Evolutionary conservation across 2,888 invertebrate species (phyloP).

Genomic region (Rugalucina vietnamica): DNA sequence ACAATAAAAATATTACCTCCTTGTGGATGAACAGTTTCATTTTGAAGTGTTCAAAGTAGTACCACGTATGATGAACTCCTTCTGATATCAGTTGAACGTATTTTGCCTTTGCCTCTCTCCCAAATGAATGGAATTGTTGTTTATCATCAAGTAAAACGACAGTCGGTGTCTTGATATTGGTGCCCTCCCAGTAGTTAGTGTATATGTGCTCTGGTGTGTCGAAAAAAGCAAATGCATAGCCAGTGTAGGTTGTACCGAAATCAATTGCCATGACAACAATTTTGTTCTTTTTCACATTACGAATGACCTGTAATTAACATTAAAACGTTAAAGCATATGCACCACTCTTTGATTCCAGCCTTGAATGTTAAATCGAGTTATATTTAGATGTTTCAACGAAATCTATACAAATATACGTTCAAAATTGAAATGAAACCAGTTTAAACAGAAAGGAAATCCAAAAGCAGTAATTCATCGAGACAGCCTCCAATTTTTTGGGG

Average conservation of each 20-base stretch:
- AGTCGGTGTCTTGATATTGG: slow-evolving; percentile 34
- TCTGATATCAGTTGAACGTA: slow-evolving; percentile 20
- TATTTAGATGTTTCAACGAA: too few species aligned
- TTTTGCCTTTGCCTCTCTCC: slow-evolving; percentile 11
- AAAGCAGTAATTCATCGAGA: too few species aligned
- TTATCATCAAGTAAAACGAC: slow-evolving; percentile 26
- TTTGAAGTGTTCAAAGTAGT: slow-evolving; percentile 42
- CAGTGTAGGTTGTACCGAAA: slow-evolving; percentile 2
- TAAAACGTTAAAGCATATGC: too few species aligned
- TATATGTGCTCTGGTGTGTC: background rate
- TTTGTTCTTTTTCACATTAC: background rate
- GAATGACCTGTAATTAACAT: background rate
- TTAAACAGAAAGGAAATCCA: too few species aligned
- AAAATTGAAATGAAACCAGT: too few species aligned
- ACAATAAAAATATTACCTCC: too few species aligned
- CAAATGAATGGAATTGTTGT: slow-evolving; percentile 33
- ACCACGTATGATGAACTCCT: slow-evolving; percentile 25
- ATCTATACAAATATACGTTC: too few species aligned
- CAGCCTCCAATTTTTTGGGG: too few species aligned
- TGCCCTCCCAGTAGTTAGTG: background rate
- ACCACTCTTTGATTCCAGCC: too few species aligned
- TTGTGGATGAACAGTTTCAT: slow-evolving; percentile 36
- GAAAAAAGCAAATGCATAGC: background rate
- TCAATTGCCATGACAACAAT: background rate
- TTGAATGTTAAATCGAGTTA: too few species aligned